phyloP scores from a whole-genome alignment of 2,797 vertebrate genomes.

The Danio jaintianensis region DNA sequence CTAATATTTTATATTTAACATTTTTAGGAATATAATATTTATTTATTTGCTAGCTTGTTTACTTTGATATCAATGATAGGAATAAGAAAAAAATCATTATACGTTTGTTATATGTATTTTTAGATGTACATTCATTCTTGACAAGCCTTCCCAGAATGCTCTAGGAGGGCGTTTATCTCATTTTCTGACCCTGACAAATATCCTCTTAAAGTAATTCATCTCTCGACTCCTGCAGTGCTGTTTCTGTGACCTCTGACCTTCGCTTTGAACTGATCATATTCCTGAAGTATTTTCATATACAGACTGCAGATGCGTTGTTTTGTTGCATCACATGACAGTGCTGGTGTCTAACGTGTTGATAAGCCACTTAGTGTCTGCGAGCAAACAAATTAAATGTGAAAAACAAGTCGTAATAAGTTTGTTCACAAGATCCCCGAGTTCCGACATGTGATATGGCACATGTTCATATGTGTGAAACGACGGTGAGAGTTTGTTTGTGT shows the following conservation, averaged over 20 bases:
- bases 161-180: too few relatives aligned
- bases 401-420: constrained; percentile 58
- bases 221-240: background rate
- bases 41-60: too few relatives aligned
- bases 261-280: background rate
- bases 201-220: background rate
- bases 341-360: constrained; percentile 59
- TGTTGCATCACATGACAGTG: constrained; percentile 38
- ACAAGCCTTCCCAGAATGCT: too few relatives aligned
- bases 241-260: constrained; percentile 6
- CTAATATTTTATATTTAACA: too few relatives aligned
- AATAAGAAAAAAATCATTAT: too few relatives aligned
- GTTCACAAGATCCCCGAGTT: constrained; percentile 43
- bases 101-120: too few relatives aligned
- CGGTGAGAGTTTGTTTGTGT: constrained; percentile 39
- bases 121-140: too few relatives aligned
- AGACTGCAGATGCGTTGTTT: constrained; percentile 10
- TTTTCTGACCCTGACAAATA: too few relatives aligned
- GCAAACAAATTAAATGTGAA: constrained; percentile 61
- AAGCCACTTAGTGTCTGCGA: constrained; percentile 52
- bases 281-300: constrained; percentile 8
- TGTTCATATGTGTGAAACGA: constrained; percentile 42
- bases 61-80: too few relatives aligned
- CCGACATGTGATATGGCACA: constrained; percentile 40
- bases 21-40: too few relatives aligned